Evolutionary conservation across 35 echinoderm and acorn worm species (phyloP).

Genomic region (Acanthaster planci): DNA sequence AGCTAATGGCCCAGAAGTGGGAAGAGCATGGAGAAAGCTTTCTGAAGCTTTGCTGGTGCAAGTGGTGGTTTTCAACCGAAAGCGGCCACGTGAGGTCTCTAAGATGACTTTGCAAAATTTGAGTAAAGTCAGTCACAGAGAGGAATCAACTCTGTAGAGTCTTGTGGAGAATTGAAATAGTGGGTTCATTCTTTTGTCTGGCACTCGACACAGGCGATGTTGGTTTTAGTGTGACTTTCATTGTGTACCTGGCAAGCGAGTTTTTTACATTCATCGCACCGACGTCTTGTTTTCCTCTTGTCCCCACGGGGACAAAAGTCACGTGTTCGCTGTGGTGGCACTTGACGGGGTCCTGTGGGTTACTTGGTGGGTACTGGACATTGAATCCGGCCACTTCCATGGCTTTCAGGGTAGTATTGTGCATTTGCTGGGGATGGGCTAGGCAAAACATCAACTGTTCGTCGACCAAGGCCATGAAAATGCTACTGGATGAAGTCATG

Average conservation of each 20-base stretch:
- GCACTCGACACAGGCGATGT: too few species aligned
- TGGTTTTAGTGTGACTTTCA: too few species aligned
- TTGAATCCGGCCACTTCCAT: not conserved
- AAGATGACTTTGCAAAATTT: slow-evolving; percentile 55
- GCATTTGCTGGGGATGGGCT: not conserved
- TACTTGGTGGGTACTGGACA: too few species aligned
- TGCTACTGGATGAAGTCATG: not conserved
- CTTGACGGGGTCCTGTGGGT: too few species aligned
- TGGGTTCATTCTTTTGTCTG: too few species aligned
- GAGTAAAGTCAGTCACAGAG: too few species aligned
- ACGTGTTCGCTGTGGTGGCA: too few species aligned
- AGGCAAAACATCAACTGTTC: not conserved
- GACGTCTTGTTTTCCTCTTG: too few species aligned
- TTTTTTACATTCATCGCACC: too few species aligned
- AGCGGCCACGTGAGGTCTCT: slow-evolving; percentile 61
- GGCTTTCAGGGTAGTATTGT: not conserved
- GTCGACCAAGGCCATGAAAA: not conserved
- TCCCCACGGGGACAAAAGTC: too few species aligned
- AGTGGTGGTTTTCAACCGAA: slow-evolving; percentile 73
- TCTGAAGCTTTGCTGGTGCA: slow-evolving; percentile 18
- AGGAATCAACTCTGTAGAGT: slow-evolving; percentile 11
- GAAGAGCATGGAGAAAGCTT: slow-evolving; percentile 46
- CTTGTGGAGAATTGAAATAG: slow-evolving; percentile 55
- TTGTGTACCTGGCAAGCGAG: too few species aligned
- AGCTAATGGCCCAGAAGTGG: not conserved